Conservation (phyloP, 2,888 invertebrate species). For the Dione juno region DNA sequence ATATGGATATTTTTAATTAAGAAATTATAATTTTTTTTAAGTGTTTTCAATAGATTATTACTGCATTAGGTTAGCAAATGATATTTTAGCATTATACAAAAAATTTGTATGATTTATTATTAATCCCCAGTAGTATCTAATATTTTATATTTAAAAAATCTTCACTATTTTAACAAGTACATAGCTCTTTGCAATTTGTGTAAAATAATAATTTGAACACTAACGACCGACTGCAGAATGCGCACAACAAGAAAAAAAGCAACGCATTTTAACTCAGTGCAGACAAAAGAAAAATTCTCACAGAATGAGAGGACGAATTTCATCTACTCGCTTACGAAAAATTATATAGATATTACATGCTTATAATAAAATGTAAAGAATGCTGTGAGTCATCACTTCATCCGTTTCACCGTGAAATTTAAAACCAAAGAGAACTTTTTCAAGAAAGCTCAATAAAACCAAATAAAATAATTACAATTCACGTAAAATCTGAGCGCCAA, state of each 20-base stretch:
- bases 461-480: neutral
- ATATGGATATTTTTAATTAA: too few relatives aligned
- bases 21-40: too few relatives aligned
- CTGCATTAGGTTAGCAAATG: too few relatives aligned
- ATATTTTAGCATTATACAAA: too few relatives aligned
- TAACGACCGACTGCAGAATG: constrained; percentile 18
- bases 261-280: neutral
- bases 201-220: constrained; percentile 21
- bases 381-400: neutral
- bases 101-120: too few relatives aligned
- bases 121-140: too few relatives aligned
- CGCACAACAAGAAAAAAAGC: constrained; percentile 11
- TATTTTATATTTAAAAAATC: too few relatives aligned
- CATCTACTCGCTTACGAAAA: neutral
- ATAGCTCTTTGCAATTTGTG: constrained; percentile 7
- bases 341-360: neutral
- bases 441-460: too few relatives aligned
- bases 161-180: neutral
- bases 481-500: neutral
- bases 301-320: neutral
- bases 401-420: neutral
- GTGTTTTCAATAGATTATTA: too few relatives aligned
- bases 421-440: too few relatives aligned
- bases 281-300: constrained; percentile 8
- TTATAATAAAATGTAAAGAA: neutral